Base-by-base conservation (phyloP, 2,888 invertebrate genomes). In the Tetranychus truncatus region DNA sequence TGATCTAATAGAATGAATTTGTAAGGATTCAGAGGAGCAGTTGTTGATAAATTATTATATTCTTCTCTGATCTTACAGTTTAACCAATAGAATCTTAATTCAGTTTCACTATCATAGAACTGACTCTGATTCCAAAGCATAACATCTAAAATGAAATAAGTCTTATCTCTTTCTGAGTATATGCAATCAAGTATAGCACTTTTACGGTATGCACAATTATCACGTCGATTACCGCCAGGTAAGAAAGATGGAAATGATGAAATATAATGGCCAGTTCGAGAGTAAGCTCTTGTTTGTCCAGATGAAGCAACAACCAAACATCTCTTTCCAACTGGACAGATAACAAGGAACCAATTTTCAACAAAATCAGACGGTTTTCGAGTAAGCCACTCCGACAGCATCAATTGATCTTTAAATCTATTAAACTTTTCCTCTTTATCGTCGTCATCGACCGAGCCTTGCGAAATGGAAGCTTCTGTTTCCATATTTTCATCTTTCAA, bases 351-450 rank as follows among this genome's bases (percentile, higher is more conserved):
- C 85, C 85, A 86, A 55, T 84, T 81, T 18, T 80, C 77, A 20
- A 80, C 80, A 75, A 84, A 81, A 78, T 84, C 82, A 45, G 85
- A 84, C 0, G 97, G 97, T 75, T 89, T 87, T 79, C 95, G 91
- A 1, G 89, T 84, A 82, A 97, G 84, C 95, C 95, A 97, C 83
- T 97, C 96, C 0, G 95, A 95, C 76, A 90, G 81, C 91, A 95
- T 95, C 8, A 95, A 83, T 79, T 87, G 85, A 81, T 87, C 74
- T 34, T 72, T 72, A 24, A 20, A 72, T 24, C 20, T 72, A 9
- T 45, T 72, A 55, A 34, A 34, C 21, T 69, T 69, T 11, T 55
- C 55, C 7, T 55, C 55, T 55, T 55, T 55, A 55, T 15, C 55
- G 15, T 55, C 11, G 7, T 15, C 55, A 55, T 55, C 11, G 15